Evolutionary conservation across 2,888 invertebrate genomes (phyloP), one percentile per base, ranked within the genome.

Genomic region (Synergus gifuensis): DNA sequence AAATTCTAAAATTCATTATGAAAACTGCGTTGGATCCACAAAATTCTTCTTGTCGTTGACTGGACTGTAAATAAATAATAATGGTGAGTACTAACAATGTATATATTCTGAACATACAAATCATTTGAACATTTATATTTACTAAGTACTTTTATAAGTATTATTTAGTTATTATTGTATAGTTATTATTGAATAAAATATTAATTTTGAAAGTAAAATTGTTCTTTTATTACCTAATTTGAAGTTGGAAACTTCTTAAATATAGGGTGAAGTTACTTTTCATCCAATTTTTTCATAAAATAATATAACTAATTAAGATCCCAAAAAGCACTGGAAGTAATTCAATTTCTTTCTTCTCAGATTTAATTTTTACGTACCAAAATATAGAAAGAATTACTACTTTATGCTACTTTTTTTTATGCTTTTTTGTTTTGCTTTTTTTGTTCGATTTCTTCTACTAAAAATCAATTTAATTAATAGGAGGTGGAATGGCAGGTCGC

Each of bases 401-500:
- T 36, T 36, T 7, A 5, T 36, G 36, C 36, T 36, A 36, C 5
- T 36, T 36, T 36, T 36, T 7, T 36, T 36, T 7, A 0, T 36
- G 5, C 36, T 36, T 36, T 36, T 36, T 36, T 36, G 36, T 36
- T 36, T 36, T 28, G 2, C 28, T 36, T 36, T 7, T 36, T 36
- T 36, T 36, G 36, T 36, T 60, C 0, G 11, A 9, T 60, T 18
- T 60, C 49, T 44, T 64, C 18, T 40, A 9, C n/a, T 28, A 0
- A 67, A 62, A 22, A 64, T 69, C 0, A 11, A 40, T n/a, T 40
- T 78, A 64, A 67, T 78, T 90, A 89, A 40, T 88, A 90, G 90
- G 90, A 84, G 86, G 86, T 18, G 86, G 87, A 4, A 86, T 86
- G 11, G 83, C 83, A 44, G 85, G 85, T n/a, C 84, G 87, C 16